These are phyloP conservation scores for Sicus ferrugineus DNA, from an alignment of 2,888 invertebrate species.

Conservation along the genomic window DNA sequence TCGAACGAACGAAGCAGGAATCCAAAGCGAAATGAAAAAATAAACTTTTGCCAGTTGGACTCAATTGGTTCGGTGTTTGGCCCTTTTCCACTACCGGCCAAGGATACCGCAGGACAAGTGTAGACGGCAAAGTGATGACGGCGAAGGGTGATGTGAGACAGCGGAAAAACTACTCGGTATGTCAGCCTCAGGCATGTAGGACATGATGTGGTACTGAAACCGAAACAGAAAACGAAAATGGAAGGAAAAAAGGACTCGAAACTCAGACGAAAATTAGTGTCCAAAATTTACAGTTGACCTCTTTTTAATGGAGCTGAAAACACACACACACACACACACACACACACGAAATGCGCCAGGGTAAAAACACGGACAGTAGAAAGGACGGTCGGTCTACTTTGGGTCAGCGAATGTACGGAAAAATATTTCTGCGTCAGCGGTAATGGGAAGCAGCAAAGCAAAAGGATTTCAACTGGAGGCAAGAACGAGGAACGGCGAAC, in stretches of 20 bases:
- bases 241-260: not conserved
- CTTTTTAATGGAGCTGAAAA: constrained; percentile 2
- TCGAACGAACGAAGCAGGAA: not conserved
- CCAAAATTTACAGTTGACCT: constrained; percentile 26
- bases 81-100: constrained; percentile 6
- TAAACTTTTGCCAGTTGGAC: not conserved
- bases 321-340: not conserved
- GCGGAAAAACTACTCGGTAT: no score
- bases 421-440: not conserved
- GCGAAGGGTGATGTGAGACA: no score
- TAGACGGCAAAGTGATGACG: no score
- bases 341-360: not conserved
- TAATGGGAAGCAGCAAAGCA: not conserved
- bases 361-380: not conserved
- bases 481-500: no score
- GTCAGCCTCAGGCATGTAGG: no score
- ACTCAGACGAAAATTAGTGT: not conserved
- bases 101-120: not conserved
- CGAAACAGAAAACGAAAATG: not conserved
- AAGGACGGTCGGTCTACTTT: no score
- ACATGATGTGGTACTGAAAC: not conserved
- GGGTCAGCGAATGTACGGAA: no score
- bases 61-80: not conserved
- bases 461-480: no score
- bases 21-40: not conserved